Percentiles rank a stretch among this genome's conserved stretches.
These are phyloP conservation scores for Pelecanus crispus DNA, from an alignment of 2,113 vertebrate species.

Conservation along the genomic window DNA sequence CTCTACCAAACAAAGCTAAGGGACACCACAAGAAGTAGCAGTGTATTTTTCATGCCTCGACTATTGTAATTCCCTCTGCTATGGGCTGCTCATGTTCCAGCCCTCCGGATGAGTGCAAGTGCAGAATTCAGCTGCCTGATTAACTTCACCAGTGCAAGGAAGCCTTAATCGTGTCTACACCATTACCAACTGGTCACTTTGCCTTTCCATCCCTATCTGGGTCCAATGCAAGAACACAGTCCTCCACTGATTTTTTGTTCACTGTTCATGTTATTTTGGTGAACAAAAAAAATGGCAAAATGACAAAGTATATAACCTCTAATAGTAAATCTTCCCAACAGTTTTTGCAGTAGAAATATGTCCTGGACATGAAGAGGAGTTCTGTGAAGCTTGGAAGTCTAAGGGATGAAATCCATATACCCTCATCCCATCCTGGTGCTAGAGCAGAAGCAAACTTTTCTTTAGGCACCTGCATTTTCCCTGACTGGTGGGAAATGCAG, in stretches of 20 bases:
- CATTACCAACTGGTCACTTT: neutral
- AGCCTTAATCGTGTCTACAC: neutral
- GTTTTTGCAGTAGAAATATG: neutral
- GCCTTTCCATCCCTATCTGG: neutral
- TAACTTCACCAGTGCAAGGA: neutral
- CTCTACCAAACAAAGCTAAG: neutral
- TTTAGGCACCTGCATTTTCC: neutral
- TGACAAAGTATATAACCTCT: neutral
- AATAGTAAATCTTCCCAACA: neutral
- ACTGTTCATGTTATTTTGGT: rapidly evolving
- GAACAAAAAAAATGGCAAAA: neutral
- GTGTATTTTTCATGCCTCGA: neutral
- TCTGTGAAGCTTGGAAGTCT: neutral
- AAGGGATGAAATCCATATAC: neutral
- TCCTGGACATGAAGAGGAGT: neutral
- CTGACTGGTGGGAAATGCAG: neutral
- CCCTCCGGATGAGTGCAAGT: rapidly evolving
- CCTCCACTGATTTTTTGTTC: neutral
- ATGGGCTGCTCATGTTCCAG: neutral
- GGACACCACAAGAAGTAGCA: neutral
- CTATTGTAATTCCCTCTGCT: neutral
- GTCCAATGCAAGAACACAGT: neutral
- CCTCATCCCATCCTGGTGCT: neutral
- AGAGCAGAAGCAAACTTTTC: neutral
- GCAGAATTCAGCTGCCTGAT: neutral